These are phyloP conservation scores for Hafferia zeledoni DNA, from an alignment of 2,797 vertebrate species.

Conservation along the genomic window DNA sequence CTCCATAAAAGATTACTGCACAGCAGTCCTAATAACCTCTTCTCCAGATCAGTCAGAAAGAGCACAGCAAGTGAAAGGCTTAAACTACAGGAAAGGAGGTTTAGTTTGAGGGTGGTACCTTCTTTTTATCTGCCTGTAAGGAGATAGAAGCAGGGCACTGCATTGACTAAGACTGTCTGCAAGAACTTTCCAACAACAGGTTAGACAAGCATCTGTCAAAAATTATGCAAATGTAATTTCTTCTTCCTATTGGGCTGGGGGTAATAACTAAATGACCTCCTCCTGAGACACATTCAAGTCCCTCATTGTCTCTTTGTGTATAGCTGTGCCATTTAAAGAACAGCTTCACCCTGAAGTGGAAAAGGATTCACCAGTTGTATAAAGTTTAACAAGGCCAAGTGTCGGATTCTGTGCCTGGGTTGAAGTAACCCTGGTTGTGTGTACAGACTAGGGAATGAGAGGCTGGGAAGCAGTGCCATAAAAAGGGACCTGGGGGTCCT, in stretches of 20 bases:
- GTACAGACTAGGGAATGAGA: neutral
- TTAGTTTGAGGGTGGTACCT: neutral
- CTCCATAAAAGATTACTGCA: neutral
- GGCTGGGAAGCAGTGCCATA: accelerated
- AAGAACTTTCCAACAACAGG: neutral
- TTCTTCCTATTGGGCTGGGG: neutral
- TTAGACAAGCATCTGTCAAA: neutral
- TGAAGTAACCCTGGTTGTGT: neutral
- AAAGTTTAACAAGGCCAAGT: neutral
- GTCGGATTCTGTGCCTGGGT: accelerated
- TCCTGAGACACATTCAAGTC: neutral
- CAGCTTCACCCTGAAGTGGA: neutral
- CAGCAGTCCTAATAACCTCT: neutral
- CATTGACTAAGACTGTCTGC: neutral
- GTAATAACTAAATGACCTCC: neutral
- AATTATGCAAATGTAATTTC: neutral
- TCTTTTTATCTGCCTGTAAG: neutral
- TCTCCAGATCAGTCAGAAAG: neutral
- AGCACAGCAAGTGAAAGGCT: neutral
- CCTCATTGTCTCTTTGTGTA: neutral
- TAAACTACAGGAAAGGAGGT: neutral
- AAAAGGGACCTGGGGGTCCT: neutral
- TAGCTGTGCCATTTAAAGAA: neutral
- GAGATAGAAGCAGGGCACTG: neutral
- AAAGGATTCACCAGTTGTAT: neutral